Percentiles rank a stretch among this genome's conserved stretches.
Conservation (phyloP, 2,888 invertebrate genomes). For the Phasia obesa region DNA sequence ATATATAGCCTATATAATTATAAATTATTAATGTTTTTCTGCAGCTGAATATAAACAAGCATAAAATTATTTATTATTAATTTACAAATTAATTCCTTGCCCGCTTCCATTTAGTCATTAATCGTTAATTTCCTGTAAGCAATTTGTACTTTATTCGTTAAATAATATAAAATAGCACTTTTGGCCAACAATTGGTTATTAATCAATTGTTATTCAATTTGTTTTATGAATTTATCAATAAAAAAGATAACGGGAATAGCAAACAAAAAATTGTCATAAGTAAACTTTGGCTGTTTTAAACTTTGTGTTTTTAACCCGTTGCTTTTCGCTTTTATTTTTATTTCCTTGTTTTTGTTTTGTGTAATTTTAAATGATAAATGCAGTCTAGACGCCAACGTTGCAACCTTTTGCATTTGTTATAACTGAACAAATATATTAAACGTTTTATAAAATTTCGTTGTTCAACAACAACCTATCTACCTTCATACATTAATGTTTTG, state of each 20-base stretch:
- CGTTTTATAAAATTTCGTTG: conserved; percentile 47
- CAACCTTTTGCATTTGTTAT: conserved; percentile 68
- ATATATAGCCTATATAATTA: no score
- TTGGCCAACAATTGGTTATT: conserved; percentile 61
- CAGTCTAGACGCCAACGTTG: conserved; percentile 71
- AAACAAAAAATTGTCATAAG: conserved; percentile 38
- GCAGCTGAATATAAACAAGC: neutral
- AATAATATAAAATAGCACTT: conserved; percentile 12
- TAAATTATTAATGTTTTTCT: no score
- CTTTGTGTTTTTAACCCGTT: neutral
- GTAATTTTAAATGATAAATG: conserved; percentile 68
- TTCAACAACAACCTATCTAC: conserved; percentile 25
- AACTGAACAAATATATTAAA: conserved; percentile 67
- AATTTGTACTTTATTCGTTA: conserved; percentile 1
- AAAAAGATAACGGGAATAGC: conserved; percentile 10
- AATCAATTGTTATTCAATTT: conserved; percentile 66
- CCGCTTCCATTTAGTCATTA: neutral
- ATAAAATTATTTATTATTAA: neutral
- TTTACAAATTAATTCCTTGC: conserved; percentile 20
- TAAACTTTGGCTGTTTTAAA: conserved; percentile 20
- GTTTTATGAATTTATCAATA: conserved; percentile 63
- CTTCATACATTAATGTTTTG: neutral
- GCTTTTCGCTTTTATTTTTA: neutral
- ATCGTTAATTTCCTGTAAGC: neutral
- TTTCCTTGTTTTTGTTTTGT: conserved; percentile 4